Evolutionary conservation across 1,140 invertebrate genomes (phyloP).

Genomic region (Himalopsyche phryganea): DNA sequence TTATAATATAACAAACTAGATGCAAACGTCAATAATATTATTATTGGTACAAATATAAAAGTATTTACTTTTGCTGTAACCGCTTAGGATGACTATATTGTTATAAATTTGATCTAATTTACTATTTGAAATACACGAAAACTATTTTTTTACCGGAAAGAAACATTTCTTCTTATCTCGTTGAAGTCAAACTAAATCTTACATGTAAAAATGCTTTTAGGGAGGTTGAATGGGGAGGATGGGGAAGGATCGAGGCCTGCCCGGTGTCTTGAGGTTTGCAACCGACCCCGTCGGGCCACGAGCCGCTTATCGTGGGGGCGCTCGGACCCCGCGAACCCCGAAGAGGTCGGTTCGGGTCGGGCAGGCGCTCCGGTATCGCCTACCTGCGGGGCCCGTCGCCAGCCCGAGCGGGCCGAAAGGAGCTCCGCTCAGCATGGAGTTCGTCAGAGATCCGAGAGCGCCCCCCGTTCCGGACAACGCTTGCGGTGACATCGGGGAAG

Average conservation of each 20-base stretch:
- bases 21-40: too few species aligned
- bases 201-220: neutral
- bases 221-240: constrained; percentile 33
- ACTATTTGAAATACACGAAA: too few species aligned
- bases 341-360: constrained; percentile 40
- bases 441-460: constrained; percentile 65
- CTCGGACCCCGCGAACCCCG: constrained; percentile 39
- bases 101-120: too few species aligned
- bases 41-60: too few species aligned
- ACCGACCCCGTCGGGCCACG: constrained; percentile 53
- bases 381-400: constrained; percentile 75
- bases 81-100: too few species aligned
- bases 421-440: constrained; percentile 60
- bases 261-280: constrained; percentile 29
- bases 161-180: neutral
- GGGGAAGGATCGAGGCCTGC: constrained; percentile 32
- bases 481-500: constrained; percentile 48
- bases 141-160: too few species aligned
- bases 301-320: constrained; percentile 33
- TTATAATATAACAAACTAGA: too few species aligned
- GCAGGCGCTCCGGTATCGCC: constrained; percentile 45
- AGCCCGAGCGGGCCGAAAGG: constrained; percentile 79
- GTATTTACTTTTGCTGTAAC: too few species aligned
- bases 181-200: neutral
- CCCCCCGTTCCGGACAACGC: constrained; percentile 68